Base-by-base conservation (phyloP, 2,888 invertebrate genomes). In the Acanthoscelides obtectus region DNA sequence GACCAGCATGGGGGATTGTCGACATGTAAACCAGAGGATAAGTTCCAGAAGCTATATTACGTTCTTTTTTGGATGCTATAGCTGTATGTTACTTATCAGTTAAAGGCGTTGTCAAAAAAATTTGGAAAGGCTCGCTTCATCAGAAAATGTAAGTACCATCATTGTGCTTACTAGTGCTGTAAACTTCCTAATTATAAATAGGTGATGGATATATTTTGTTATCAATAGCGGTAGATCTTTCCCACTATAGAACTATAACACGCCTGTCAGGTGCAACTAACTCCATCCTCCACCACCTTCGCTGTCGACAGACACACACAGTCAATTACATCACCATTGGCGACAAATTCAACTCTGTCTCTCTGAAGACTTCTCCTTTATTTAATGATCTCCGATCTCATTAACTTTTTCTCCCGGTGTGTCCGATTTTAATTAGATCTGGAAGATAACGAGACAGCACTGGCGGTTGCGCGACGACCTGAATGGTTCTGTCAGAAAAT, bases 281-380 rank as follows among this genome's bases (percentile, higher is more conserved):
- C 12, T 45, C 17, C 45, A 12, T 1, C 45, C 45, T 6, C 17
- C 45, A 6, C 12, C 12, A 45, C 45, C 45, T 73, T 63, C 63
- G 69, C 69, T 72, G 72, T 71, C 75, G 75, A 74, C 75, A 74
- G 72, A 73, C 71, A 71, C 73, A 75, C 73, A 75, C 68, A 45
- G 45, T 45, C 45, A 75, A 75, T 77, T 76, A 78, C 79, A 78
- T 79, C 79, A 78, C 79, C 79, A 77, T 79, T 75, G 77, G 76
- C 79, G 78, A 79, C 78, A 79, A 79, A 79, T 77, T 75, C 75
- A 73, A 76, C 75, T 76, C 73, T 73, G 74, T 70, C 71, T 70
- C 71, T 74, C 70, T 71, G 71, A 72, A 70, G 75, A 74, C 70
- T 77, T 45, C 45, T 45, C 12, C 45, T 76, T 76, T 75, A 73